These are phyloP conservation scores for Argentina silus DNA, from an alignment of 2,797 vertebrate genomes.

Conservation along the genomic window DNA sequence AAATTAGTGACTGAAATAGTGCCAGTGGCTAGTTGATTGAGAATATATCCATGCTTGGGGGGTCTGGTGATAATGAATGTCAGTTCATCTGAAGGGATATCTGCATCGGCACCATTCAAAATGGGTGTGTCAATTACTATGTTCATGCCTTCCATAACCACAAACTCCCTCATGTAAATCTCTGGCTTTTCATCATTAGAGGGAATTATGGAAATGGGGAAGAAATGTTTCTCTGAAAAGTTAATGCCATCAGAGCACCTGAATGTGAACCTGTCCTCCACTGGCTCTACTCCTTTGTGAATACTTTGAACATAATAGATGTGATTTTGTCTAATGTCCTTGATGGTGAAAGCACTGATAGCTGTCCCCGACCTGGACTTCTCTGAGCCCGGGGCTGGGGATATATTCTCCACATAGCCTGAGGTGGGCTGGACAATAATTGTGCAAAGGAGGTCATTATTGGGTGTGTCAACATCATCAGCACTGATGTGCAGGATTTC, in stretches of 20 bases:
- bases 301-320: constrained; percentile 97
- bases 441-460: constrained; percentile 91
- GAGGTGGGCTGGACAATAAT: constrained; percentile 90
- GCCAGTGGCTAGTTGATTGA: constrained; percentile 89
- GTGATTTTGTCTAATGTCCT: constrained; percentile 89
- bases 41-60: constrained; percentile 88
- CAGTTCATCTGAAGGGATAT: constrained; percentile 85
- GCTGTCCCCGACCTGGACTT: constrained; percentile 92
- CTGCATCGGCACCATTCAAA: constrained; percentile 88
- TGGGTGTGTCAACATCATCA: constrained; percentile 86
- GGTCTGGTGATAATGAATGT: constrained; percentile 84
- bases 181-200: constrained; percentile 94
- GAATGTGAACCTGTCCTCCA: constrained; percentile 93
- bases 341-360: constrained; percentile 93
- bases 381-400: constrained; percentile 94
- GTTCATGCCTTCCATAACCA: constrained; percentile 98
- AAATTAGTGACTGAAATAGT: constrained; percentile 87
- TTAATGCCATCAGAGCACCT: constrained; percentile 96
- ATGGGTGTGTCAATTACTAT: constrained; percentile 93
- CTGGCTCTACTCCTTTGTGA: constrained; percentile 90
- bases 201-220: constrained; percentile 87
- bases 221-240: constrained; percentile 90
- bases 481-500: constrained; percentile 82
- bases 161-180: constrained; percentile 92
- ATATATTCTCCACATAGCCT: constrained; percentile 95